Evolutionary conservation across 2,113 vertebrate genomes (phyloP).

Genomic region (Dipodomys stephensi): DNA sequence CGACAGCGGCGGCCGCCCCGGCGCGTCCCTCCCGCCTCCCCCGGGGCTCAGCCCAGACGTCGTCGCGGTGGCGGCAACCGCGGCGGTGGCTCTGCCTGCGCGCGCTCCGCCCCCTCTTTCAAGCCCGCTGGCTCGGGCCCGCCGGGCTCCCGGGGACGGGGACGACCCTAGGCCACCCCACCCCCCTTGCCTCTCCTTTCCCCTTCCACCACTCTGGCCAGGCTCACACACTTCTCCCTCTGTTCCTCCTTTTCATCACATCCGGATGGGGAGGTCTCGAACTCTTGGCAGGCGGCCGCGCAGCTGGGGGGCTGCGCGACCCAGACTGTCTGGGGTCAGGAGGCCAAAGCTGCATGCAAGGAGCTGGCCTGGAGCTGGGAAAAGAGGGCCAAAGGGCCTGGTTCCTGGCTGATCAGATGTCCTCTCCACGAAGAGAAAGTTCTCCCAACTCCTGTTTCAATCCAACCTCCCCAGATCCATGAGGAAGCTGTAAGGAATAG

Average conservation of each 20-base stretch:
- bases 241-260: slow-evolving; percentile 89
- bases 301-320: slow-evolving; percentile 71
- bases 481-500: not conserved
- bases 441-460: not conserved
- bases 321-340: slow-evolving; percentile 63
- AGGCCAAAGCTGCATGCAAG: not conserved
- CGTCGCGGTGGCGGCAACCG: not conserved
- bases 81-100: not conserved
- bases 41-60: not conserved
- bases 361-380: not conserved
- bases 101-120: slow-evolving; percentile 57
- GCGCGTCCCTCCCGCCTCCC: slow-evolving; percentile 39
- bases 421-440: not conserved
- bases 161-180: not conserved
- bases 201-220: slow-evolving; percentile 73
- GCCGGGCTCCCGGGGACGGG: not conserved
- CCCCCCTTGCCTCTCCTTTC: not conserved
- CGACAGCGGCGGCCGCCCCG: slow-evolving; percentile 11
- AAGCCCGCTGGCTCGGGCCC: slow-evolving; percentile 2
- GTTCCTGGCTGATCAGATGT: no score
- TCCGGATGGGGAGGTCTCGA: slow-evolving; percentile 90
- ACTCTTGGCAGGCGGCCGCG: slow-evolving; percentile 73
- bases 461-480: not conserved
- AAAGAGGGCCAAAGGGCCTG: not conserved
- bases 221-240: slow-evolving; percentile 59